Evolutionary conservation across 2,888 invertebrate genomes (phyloP), one percentile per base, ranked within the genome.

Genomic region (Agrotis clavis): DNA sequence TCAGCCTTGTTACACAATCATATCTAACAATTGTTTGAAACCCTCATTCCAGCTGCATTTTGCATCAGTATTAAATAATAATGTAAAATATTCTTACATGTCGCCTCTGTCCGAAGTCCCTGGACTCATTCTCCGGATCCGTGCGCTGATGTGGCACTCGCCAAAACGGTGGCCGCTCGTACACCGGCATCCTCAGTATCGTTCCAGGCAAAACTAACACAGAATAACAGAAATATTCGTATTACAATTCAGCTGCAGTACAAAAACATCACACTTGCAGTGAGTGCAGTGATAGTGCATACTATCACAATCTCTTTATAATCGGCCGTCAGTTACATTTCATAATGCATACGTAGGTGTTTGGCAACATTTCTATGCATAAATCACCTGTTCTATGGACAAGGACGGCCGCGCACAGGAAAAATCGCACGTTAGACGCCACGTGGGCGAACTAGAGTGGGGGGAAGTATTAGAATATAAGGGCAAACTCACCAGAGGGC

Each of bases 141-240:
- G 76, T 89, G 14, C 96, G 91, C 79, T 92, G 92, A 81, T 94
- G 93, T 11, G 97, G 97, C 57, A 97, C 93, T 53, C 96, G 94
- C 97, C 97, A 97, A 92, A 97, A 97, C 61, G 97, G 95, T 62
- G 97, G 97, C 83, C 97, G 94, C 90, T 97, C 97, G 92, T 97
- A 97, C 89, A 92, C 84, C 85, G 97, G 96, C 97, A 97, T 97
- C 77, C 61, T 71, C 68, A 74, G 71, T 82, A 85, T 71, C 76
- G 81, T 75, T 80, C 78, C 85, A 74, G 82, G 75, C 77, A 80
- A 85, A 85, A 84, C 85, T 86, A 86, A 77, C 86, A 87, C 71
- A 88, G 73, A 82, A 87, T 83, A 74, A 82, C 71, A 88, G 74
- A 82, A 87, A 84, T 75, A 82, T 35, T 61, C 21, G 48, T 61